Base-by-base conservation (phyloP, 2,113 vertebrate genomes). In the Ivindomyrus marchei region DNA sequence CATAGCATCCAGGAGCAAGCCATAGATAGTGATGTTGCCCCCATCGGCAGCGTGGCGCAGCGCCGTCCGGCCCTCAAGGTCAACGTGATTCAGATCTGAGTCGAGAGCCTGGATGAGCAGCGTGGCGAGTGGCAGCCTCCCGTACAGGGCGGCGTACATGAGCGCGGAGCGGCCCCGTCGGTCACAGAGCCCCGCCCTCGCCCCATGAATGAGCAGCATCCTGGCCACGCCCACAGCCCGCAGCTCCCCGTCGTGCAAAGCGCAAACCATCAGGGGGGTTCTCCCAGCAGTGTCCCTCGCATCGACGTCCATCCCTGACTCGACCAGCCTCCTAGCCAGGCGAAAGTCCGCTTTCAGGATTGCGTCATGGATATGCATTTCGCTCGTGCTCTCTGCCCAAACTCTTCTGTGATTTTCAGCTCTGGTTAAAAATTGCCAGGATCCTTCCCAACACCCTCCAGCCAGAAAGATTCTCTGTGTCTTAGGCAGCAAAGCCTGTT, bases 271-370 rank as follows among this genome's bases (percentile, higher is more conserved):
- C 50, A 91, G 85, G 62, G 77, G 85, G n/a, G 86, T 93, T 42
- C 90, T 90, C 17, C 66, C 2, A 21, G 87, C 10, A 3, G 36
- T 56, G 87, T 86, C 74, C 2, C 87, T 90, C 2, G 3, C 3
- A n/a, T 94, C 92, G 6, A 36, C 83, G 15, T 91, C 84, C 27
- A 10, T 91, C 3, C 50, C 90, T 53, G 88, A 87, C n/a, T 86
- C 74, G 5, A 85, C 49, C 0, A 92, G 70, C 49, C 42, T 88
- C 53, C 90, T 52, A 24, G 91, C 47, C 66, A 66, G 1, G 1
- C 89, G 53, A 88, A 92, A 92, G 70, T 92, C 89, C 49, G 49
- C 92, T 86, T 92, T 92, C 15, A 7, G 88, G 36, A 91, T 39
- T 0, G 77, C 27, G n/a, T 39, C 66, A 11, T 91, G 89, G 36